These are phyloP conservation scores for Cynocephalus volans DNA, from an alignment of 2,113 vertebrate species.

Conservation along the genomic window DNA sequence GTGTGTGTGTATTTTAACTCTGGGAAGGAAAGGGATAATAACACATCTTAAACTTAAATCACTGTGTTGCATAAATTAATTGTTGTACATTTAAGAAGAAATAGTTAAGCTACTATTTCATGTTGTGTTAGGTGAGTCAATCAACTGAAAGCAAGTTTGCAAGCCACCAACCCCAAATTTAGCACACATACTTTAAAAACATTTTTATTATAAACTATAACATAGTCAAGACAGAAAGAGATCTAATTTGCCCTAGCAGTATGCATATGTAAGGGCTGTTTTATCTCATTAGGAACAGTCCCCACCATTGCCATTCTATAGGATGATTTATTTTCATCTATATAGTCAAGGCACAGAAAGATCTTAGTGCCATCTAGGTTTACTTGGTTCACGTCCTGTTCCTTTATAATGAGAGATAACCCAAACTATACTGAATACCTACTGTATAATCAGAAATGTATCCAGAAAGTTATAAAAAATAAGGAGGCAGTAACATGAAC, in stretches of 20 bases:
- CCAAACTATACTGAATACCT: not conserved
- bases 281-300: not conserved
- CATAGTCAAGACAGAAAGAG: not conserved
- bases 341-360: not conserved
- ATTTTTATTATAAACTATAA: not conserved
- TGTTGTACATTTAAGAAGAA: not conserved
- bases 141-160: not conserved
- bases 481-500: not conserved
- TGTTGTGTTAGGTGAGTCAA: constrained; percentile 41
- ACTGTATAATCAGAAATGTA: not conserved
- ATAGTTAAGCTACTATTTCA: not conserved
- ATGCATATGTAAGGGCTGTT: not conserved
- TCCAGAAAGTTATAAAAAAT: not conserved
- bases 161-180: not conserved
- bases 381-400: not conserved
- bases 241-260: not conserved
- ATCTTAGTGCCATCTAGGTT: not conserved
- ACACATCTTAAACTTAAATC: not conserved
- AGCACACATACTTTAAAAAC: not conserved
- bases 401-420: not conserved
- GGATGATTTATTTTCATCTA: not conserved
- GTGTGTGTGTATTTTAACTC: not conserved
- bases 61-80: not conserved
- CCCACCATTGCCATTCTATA: not conserved
- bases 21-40: constrained; percentile 1